phyloP scores from a whole-genome alignment of 2,113 vertebrate species.

The Psephotus haematonotus region DNA sequence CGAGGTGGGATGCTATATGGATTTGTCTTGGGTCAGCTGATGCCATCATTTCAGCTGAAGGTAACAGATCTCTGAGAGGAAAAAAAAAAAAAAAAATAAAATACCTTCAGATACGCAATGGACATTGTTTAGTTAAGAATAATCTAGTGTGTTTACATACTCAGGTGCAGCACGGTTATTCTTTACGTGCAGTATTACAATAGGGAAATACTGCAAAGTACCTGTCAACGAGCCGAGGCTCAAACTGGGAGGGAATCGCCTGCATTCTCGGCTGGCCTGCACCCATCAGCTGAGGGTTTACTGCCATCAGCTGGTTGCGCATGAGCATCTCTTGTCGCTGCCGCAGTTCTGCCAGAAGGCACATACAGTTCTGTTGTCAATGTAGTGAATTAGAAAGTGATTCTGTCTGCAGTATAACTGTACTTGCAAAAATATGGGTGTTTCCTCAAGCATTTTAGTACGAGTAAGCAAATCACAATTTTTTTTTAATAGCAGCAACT shows the following conservation, averaged over 20 bases:
- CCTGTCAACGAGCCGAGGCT: conserved; percentile 87
- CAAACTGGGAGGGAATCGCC: conserved; percentile 82
- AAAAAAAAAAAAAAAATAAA: not conserved
- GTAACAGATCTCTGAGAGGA: conserved; percentile 81
- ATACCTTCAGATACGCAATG: not conserved
- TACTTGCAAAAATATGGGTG: not conserved
- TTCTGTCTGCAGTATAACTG: not conserved
- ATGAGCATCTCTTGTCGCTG: conserved; percentile 88
- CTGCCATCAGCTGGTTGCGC: conserved; percentile 88
- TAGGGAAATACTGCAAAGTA: conserved; percentile 38
- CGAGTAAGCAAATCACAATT: not conserved
- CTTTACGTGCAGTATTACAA: not conserved
- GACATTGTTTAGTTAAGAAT: not conserved
- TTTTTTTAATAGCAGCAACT: not conserved
- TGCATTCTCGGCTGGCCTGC: conserved; percentile 86
- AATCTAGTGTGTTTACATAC: not conserved
- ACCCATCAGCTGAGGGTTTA: conserved; percentile 84
- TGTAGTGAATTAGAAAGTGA: not conserved
- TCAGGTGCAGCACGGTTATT: not conserved
- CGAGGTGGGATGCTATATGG: conserved; percentile 83
- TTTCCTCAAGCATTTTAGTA: not conserved
- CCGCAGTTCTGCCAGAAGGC: conserved; percentile 80
- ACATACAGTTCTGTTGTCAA: not conserved
- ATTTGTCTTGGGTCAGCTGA: conserved; percentile 86
- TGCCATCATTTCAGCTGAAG: conserved; percentile 81